Evolutionary conservation across 2,888 invertebrate genomes (phyloP), one percentile per base, ranked within the genome.

Genomic region (Caenorhabditis macrosperma): DNA sequence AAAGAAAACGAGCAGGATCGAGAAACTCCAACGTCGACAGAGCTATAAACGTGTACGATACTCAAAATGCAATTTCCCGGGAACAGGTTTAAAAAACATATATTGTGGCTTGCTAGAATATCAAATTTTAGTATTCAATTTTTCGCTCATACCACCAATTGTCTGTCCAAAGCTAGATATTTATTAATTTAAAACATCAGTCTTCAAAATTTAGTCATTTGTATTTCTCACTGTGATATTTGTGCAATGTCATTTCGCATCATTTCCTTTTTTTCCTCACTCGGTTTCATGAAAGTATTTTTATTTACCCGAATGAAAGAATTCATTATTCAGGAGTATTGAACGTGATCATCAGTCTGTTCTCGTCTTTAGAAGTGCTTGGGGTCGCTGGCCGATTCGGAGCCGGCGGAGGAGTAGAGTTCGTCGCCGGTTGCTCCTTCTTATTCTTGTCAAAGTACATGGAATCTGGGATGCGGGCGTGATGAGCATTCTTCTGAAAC

Each of bases 1-100:
- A 81, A 79, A 46, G 64, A 64, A 44, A 81, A 82, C 41, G 84
- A 85, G 67, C 44, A 80, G 17, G 80, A 80, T 60, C 71, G 78
- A 22, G 64, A 48, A 2, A 30, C 28, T 12, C 6, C 26, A 24
- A 24, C 9, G 6, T 41, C 60, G 5, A 60, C 30, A 17, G 59
- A 57, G 44, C 48, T 63, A 33, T 55, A 54, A 33, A 35, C 30
- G 22, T 50, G 50, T 50, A 35, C 38, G 64, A 50, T 63, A 63
- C 63, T 52, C 64, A 52, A 22, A 63, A 44, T 50, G 60, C 50
- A 64, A 64, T 41, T 66, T 44, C 7, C 15, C 48, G 55, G 55
- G 33, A 55, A 55, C 55, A 28, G 55, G 55, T 55, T 55, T 55
- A n/a, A 6, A n/a, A 54, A 26, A 55, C 15, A 33, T 33, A 38